Evolutionary conservation across 2,113 vertebrate genomes (phyloP), one percentile per base, ranked within the genome.

Genomic region (Cisticola juncidis): DNA sequence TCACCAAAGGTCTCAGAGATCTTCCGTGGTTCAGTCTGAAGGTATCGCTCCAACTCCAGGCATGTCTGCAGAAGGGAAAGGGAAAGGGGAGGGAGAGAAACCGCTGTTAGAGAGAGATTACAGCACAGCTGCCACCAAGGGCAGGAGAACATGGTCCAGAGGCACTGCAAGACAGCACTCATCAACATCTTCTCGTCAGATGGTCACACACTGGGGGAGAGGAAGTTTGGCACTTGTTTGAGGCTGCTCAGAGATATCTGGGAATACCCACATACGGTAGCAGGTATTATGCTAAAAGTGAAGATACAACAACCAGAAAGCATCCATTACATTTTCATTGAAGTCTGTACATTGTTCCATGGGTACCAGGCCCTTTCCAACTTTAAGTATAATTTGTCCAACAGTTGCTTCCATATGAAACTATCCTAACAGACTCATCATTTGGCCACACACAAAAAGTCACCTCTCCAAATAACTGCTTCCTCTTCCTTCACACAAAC

Each of bases 21-120:
- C 88, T 98, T 98, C 92, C 99, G 98, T 4, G 99, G 99, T 77
- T 99, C 99, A 0, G 99, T 99, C 98, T 99, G 99, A 88, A 99
- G 98, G 96, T 99, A 99, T 56, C 99, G 98, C 96, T 99, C 99
- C 98, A 99, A 93, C 88, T 99, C 99, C 89, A 99, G 98, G 96
- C 99, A 99, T 79, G 99, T 99, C 99, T 99, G 97, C 53, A 93
- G 82, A 87, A 66, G 62, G 71, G 91, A 36, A 92, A 86, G 78
- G 88, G 78, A 83, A 42, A 56, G 29, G 38, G 87, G 26, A 95
- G 68, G 79, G 53, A 93, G 57, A 96, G 64, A 96, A 97, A 95
- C 11, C 8, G 28, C 64, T 64, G 81, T 97, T 96, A 97, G 93
- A 97, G n/a, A 62, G 25, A 71, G 28, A n/a, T 69, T 35, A 21